phyloP scores from a whole-genome alignment of 2,797 vertebrate species.

The Nothura maculosa region DNA sequence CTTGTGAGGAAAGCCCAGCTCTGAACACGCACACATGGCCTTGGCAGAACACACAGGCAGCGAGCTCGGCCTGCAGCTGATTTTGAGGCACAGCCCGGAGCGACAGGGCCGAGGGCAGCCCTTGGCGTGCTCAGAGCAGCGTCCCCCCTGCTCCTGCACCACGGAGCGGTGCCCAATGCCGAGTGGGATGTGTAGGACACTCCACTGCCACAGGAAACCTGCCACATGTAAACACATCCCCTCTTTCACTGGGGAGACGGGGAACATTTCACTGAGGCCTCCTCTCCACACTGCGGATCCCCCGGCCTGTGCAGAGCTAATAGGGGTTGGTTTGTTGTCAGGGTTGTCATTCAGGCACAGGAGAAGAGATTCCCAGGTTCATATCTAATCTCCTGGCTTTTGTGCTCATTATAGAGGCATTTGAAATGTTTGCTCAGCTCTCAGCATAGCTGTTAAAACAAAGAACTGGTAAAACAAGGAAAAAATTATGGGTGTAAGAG shows the following conservation, averaged over 20 bases:
- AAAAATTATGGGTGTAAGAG: background rate
- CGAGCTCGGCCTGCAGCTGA: background rate
- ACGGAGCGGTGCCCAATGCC: background rate
- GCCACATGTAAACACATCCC: accelerated
- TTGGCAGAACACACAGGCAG: background rate
- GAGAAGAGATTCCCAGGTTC: background rate
- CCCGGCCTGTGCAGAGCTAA: background rate
- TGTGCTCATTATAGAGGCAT: background rate
- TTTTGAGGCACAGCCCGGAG: background rate
- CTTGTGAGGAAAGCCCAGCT: background rate
- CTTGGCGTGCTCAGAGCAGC: background rate
- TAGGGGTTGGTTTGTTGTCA: background rate
- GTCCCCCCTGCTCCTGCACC: background rate
- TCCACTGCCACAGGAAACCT: accelerated
- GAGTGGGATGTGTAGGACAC: accelerated
- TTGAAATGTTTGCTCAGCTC: constrained; percentile 18
- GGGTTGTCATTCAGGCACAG: background rate
- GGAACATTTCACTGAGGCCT: background rate
- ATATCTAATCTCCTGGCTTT: background rate
- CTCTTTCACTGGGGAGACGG: background rate
- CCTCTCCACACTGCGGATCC: background rate
- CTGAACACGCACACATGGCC: accelerated
- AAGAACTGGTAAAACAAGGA: constrained; percentile 17
- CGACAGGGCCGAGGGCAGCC: background rate
- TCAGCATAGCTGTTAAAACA: background rate